Evolutionary conservation across 2,113 vertebrate species (phyloP).

Genomic region (Cardinalis cardinalis): DNA sequence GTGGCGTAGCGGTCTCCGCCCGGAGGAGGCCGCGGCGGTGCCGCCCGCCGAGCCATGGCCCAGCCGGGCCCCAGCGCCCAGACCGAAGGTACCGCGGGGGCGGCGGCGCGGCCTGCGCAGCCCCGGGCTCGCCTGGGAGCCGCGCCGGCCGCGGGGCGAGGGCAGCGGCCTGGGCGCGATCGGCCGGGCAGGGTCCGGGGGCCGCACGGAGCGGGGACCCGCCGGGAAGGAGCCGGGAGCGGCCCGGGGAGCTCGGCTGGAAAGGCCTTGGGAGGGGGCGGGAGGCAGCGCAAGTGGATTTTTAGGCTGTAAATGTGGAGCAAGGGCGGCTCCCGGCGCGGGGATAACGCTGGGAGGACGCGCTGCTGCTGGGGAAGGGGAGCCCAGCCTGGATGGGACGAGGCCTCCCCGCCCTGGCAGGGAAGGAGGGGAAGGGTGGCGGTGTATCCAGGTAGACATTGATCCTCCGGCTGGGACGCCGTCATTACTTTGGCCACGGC

Average conservation of each 20-base stretch:
- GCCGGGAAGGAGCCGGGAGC: not conserved
- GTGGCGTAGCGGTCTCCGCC: slow-evolving; percentile 39
- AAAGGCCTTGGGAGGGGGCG: not conserved
- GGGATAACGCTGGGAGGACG: not conserved
- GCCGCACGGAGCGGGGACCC: not conserved
- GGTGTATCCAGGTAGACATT: rapidly evolving
- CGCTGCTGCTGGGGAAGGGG: not conserved
- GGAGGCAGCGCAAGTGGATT: not conserved
- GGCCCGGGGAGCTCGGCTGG: not conserved
- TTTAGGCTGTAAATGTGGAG: not conserved
- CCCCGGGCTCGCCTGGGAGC: not conserved
- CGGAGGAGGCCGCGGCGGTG: slow-evolving; percentile 23
- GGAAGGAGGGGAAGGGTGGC: not conserved
- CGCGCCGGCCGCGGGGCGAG: not conserved
- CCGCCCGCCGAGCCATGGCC: slow-evolving; percentile 7
- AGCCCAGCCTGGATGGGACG: not conserved
- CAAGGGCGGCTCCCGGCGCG: slow-evolving; percentile 20
- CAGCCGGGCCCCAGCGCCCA: slow-evolving; percentile 8
- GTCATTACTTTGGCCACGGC: not conserved
- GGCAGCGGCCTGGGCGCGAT: not conserved
- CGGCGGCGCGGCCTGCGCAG: not conserved
- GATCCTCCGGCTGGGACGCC: not conserved
- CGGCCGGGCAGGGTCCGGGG: not conserved
- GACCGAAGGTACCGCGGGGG: not conserved
- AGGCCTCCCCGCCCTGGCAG: not conserved